Evolutionary conservation across 2,113 vertebrate species (phyloP), one percentile per base, ranked within the genome.

Genomic region (Chaenogobius annularis): DNA sequence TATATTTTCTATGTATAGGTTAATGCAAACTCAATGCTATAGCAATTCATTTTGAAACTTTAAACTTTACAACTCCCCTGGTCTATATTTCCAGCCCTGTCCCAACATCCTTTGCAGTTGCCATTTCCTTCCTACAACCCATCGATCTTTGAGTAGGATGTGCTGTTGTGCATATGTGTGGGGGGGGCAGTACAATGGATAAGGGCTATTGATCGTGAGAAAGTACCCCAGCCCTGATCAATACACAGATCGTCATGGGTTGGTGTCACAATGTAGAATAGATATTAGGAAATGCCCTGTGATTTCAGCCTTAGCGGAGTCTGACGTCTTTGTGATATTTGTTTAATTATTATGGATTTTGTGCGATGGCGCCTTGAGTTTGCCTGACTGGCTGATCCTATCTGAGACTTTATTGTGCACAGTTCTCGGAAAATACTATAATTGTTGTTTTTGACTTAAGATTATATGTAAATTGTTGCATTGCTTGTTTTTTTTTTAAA

Each of bases 331-430:
- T 74, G 37, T 75, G 46, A 46, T 82, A 77, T 86, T 81, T 87
- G 78, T 87, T 83, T 83, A 85, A 88, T 83, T 82, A 87, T 89
- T 83, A 80, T 64, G 31, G 70, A 54, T 55, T 81, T 80, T 85
- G 74, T 65, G 35, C 73, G 75, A 83, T 76, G 84, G 85, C 82
- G 80, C 87, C 84, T 40, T 69, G 64, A 85, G 69, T 19, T 79
- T 71, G 78, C 74, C 68, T 80, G 80, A 87, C 83, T 81, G 13
- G 69, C 68, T 89, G 83, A 90, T 89, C 86, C 86, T 65, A 59
- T 43, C 68, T 80, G 77, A 88, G 78, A 77, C 75, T 77, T 80
- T 59, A 61, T 63, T 69, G 63, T 67, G 66, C 22, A 67, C 47
- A 68, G 74, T 83, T 90, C 75, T 69, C 81, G 19, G 78, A 81